Conservation (phyloP, 2,888 invertebrate genomes). For the Liodrosophila aerea region DNA sequence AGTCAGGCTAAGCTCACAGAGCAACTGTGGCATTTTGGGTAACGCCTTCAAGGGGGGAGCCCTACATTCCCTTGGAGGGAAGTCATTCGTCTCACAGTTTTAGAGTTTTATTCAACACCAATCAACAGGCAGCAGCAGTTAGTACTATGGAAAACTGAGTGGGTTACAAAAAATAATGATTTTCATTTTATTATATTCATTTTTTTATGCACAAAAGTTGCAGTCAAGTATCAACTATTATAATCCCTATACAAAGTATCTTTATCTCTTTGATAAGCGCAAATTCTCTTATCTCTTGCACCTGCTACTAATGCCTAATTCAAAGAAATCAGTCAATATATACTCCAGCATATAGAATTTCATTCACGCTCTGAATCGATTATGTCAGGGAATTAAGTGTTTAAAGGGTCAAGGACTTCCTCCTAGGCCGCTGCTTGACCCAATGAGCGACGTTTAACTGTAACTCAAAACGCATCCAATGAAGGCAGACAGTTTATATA, state of each 20-base stretch:
- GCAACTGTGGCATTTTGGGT: slow-evolving; percentile 43
- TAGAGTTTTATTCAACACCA: too few species aligned
- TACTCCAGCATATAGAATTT: slow-evolving; percentile 30
- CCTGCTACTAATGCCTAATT: neutral
- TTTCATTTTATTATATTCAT: too few species aligned
- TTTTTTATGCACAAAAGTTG: too few species aligned
- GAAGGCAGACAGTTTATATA: slow-evolving; percentile 63
- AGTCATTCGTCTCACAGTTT: too few species aligned
- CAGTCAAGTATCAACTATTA: too few species aligned
- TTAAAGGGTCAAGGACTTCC: slow-evolving; percentile 44
- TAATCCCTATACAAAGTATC: too few species aligned
- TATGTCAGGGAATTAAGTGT: slow-evolving; percentile 31
- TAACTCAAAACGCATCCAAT: slow-evolving; percentile 43
- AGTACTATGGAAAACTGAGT: too few species aligned
- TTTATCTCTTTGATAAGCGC: too few species aligned
- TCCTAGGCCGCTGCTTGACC: slow-evolving; percentile 4
- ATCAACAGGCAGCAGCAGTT: too few species aligned
- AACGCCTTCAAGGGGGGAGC: slow-evolving; percentile 48
- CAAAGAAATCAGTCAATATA: neutral
- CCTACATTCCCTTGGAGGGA: too few species aligned
- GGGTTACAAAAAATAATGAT: too few species aligned
- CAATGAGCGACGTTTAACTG: slow-evolving; percentile 41
- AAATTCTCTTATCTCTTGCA: too few species aligned
- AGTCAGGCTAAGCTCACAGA: neutral
- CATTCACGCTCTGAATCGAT: slow-evolving; percentile 22